phyloP scores from a whole-genome alignment of 2,113 vertebrate genomes.

The Potamarius usumacintae region DNA sequence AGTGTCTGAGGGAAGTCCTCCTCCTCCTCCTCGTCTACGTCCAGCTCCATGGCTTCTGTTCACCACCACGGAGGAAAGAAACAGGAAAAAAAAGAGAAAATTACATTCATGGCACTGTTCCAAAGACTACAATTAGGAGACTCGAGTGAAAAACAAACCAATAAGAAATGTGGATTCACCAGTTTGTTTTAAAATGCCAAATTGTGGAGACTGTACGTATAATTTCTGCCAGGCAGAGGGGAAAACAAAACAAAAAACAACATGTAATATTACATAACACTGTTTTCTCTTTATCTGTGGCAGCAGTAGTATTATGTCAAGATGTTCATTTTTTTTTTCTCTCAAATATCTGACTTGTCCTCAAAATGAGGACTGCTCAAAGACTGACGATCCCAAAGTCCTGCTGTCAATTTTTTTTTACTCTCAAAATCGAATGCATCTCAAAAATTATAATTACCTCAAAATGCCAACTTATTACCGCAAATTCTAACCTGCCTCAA shows the following conservation, averaged over 20 bases:
- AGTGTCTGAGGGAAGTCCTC: slow-evolving; percentile 60
- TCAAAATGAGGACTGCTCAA: no score
- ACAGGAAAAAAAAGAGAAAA: neutral
- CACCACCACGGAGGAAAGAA: slow-evolving; percentile 15
- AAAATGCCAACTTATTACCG: no score
- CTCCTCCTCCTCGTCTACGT: slow-evolving; percentile 50
- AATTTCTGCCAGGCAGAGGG: neutral
- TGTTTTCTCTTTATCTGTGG: neutral
- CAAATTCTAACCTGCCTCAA: no score
- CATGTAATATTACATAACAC: neutral
- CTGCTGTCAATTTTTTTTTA: no score
- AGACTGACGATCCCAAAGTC: no score
- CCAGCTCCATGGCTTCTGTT: slow-evolving; percentile 55
- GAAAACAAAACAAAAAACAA: neutral
- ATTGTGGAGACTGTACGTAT: neutral
- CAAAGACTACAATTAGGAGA: neutral
- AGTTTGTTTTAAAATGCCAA: neutral
- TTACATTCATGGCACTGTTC: neutral
- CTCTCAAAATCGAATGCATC: no score
- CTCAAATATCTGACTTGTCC: neutral
- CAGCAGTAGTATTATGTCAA: neutral
- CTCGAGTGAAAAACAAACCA: neutral
- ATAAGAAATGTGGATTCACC: neutral
- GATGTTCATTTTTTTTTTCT: neutral
- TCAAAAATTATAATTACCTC: no score